These are phyloP conservation scores for Beris chalybata DNA, from an alignment of 2,888 invertebrate species.

Conservation along the genomic window DNA sequence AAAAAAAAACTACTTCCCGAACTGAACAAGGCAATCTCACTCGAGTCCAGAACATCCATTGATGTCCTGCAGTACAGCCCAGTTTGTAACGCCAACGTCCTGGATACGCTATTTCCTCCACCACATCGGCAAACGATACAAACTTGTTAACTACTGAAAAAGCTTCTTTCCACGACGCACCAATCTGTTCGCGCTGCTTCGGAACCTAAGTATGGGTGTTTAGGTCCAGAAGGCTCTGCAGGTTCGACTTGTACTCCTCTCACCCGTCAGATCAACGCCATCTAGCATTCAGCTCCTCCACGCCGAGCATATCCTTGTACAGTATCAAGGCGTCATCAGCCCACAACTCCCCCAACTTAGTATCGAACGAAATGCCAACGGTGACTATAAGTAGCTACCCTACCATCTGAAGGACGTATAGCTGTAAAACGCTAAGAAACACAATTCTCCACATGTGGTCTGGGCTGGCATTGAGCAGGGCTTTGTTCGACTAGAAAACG, in stretches of 20 bases:
- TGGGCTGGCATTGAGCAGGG: conserved; percentile 35
- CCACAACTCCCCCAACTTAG: background rate
- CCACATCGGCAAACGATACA: conserved; percentile 4
- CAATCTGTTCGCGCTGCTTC: conserved; percentile 35
- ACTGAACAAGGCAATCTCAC: conserved; percentile 13
- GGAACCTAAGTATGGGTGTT: conserved; percentile 6
- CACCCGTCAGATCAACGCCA: too few relatives aligned
- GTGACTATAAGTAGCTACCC: too few relatives aligned
- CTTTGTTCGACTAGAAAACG: conserved; percentile 39
- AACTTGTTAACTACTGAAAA: conserved; percentile 37
- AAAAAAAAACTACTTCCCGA: conserved; percentile 17
- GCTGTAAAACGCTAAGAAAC: conserved; percentile 26
- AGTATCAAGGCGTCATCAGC: too few relatives aligned
- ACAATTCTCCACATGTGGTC: conserved; percentile 37
- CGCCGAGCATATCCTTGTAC: too few relatives aligned
- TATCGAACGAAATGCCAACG: conserved; percentile 10
- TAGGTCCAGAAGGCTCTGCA: background rate
- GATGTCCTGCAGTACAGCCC: conserved; percentile 19
- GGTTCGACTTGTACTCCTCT: too few relatives aligned
- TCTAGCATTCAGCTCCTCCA: too few relatives aligned
- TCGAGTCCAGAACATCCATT: background rate
- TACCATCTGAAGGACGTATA: too few relatives aligned
- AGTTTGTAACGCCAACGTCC: conserved; percentile 18
- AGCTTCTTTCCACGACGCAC: conserved; percentile 33
- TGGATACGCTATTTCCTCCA: conserved; percentile 14